Base-by-base conservation (phyloP, 2,888 invertebrate genomes). In the Trissonchulus latispiculum region DNA sequence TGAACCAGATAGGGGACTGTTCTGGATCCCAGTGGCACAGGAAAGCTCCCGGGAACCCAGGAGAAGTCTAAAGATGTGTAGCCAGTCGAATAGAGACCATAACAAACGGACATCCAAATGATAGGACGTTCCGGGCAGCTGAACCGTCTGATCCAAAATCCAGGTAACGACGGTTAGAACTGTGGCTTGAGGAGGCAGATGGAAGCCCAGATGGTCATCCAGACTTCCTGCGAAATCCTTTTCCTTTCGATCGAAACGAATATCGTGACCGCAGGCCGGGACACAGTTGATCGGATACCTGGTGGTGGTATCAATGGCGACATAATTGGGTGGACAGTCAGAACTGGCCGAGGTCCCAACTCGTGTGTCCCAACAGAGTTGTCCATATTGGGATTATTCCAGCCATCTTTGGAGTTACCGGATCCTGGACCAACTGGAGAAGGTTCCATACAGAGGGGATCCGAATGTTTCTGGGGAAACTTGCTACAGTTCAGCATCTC, bases 71-170 rank as follows among this genome's bases (percentile, higher is more conserved):
- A 90, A 31, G 92, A 90, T 8, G 87, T 82, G 85, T 96, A 96
- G 67, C 93, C 92, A 77, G 92, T 86, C 29, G 95, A 93, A 64
- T 96, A 92, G 88, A 95, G 91, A 79, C 95, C 87, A 84, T 96
- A 96, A 84, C 97, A 97, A 2, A 95, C 90, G 29, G 96, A 94
- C 74, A 99, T 86, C 84, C 95, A 97, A 80, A 97, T 95, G 75
- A 99, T 95, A 1, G 97, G 95, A 78, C 96, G 88, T 85, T 99
- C 97, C 18, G 99, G 97, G 85, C 97, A 99, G 64, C 93, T 89
- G 85, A 99, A 99, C 80, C 97, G 88, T 90, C 75, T 93, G 92
- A 84, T 97, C 96, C 77, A 97, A 91, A 76, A 94, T 87, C 83
- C 95, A 96, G 8, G 97, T 97, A 61, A 86, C 77, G 1, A 86